Evolutionary conservation across 2,888 invertebrate species (phyloP).

Genomic region (Cerastis rubricosa): DNA sequence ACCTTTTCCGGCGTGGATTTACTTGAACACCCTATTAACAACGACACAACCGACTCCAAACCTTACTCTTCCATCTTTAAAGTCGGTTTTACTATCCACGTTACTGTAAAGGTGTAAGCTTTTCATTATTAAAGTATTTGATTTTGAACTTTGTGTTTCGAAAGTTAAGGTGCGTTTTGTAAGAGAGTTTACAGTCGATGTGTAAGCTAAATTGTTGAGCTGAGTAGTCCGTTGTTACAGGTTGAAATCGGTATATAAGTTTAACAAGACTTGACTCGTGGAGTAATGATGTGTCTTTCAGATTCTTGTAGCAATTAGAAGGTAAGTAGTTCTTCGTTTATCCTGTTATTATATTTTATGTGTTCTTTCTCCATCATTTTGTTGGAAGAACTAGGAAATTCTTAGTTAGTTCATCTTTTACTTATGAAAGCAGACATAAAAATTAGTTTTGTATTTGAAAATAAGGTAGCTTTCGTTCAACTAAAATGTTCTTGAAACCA

Average conservation of each 20-base stretch:
- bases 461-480: not conserved
- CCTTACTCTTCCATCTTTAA: not conserved
- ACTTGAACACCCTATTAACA: slow-evolving; percentile 53
- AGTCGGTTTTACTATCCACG: not conserved
- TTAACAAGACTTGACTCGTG: slow-evolving; percentile 47
- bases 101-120: slow-evolving; percentile 25
- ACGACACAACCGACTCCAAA: slow-evolving; percentile 4
- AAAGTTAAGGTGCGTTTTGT: slow-evolving; percentile 23
- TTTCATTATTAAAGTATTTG: slow-evolving; percentile 32
- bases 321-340: not conserved
- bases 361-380: not conserved
- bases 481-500: slow-evolving; percentile 7
- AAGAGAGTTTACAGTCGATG: slow-evolving; percentile 4
- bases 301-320: slow-evolving; percentile 31
- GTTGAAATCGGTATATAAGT: slow-evolving; percentile 54
- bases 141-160: slow-evolving; percentile 32
- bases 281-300: slow-evolving; percentile 40
- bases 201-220: slow-evolving; percentile 56
- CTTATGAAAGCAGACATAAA: not conserved
- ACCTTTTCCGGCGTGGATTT: slow-evolving; percentile 59
- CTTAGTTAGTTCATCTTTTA: not conserved
- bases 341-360: not conserved
- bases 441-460: not conserved
- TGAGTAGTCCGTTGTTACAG: slow-evolving; percentile 48
- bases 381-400: too few species aligned